A percentile compares a stretch with the other conserved stretches of the same genome.
Conservation (phyloP, 2,888 invertebrate species). For the Caenorhabditis zanzibari region DNA sequence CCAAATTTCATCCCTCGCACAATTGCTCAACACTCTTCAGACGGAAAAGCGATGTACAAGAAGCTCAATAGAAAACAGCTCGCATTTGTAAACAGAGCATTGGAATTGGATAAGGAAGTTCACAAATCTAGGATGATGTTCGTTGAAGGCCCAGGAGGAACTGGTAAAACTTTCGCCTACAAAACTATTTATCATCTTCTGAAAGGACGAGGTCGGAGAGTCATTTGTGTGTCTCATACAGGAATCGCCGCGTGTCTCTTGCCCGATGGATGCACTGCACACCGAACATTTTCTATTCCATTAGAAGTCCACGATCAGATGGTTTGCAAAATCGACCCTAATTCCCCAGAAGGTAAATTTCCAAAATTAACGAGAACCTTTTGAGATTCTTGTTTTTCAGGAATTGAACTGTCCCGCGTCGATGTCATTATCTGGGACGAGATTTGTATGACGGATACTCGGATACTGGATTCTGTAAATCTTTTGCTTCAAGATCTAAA, state of each 20-base stretch:
- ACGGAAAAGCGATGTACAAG: neutral
- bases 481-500: neutral
- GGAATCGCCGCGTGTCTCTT: conserved; percentile 26
- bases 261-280: neutral
- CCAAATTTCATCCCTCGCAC: neutral
- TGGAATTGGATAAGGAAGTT: neutral
- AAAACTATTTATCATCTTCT: conserved; percentile 40
- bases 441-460: neutral
- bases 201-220: neutral
- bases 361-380: neutral
- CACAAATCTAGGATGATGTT: conserved; percentile 18
- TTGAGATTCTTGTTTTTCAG: neutral
- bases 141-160: conserved; percentile 35
- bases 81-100: conserved; percentile 8
- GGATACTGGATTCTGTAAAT: neutral
- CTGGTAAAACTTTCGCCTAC: conserved; percentile 53
- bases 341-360: neutral
- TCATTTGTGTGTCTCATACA: conserved; percentile 38
- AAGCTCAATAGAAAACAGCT: neutral
- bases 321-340: neutral
- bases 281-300: conserved; percentile 9
- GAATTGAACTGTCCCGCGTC: neutral
- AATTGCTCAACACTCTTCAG: too few relatives aligned
- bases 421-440: conserved; percentile 1
- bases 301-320: neutral